phyloP scores from a whole-genome alignment of 64 coral and sea anemone genomes.

The Montipora capricornis region DNA sequence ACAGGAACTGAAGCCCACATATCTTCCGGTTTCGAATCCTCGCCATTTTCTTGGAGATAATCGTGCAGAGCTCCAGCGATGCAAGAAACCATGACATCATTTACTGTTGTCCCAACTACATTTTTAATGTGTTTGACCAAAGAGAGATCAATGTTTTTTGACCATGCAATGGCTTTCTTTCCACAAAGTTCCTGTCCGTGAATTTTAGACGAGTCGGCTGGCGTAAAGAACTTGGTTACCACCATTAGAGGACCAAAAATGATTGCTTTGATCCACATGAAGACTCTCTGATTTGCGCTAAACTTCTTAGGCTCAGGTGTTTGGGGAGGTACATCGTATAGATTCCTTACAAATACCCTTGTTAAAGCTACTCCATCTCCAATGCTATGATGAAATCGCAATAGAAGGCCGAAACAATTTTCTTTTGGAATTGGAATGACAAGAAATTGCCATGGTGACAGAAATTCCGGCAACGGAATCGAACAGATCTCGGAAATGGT shows the following conservation, averaged over 20 bases:
- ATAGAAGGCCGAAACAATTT: slow-evolving; percentile 69
- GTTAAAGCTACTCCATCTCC: slow-evolving; percentile 92
- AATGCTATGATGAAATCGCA: slow-evolving; percentile 95
- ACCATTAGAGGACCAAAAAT: slow-evolving; percentile 79
- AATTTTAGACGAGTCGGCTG: slow-evolving; percentile 69
- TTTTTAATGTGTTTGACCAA: slow-evolving; percentile 92
- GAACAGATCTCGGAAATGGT: slow-evolving; percentile 80
- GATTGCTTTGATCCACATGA: slow-evolving; percentile 96
- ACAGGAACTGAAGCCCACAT: slow-evolving; percentile 97
- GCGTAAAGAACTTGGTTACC: slow-evolving; percentile 79
- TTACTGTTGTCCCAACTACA: slow-evolving; percentile 85
- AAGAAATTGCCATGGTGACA: slow-evolving; percentile 95
- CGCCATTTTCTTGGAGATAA: slow-evolving; percentile 60
- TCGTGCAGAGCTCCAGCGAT: slow-evolving; percentile 83
- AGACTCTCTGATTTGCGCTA: slow-evolving; percentile 82
- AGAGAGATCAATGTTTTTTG: slow-evolving; percentile 74
- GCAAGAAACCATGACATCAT: slow-evolving; percentile 98
- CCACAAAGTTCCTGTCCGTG: slow-evolving; percentile 90
- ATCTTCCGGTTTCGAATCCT: slow-evolving; percentile 63
- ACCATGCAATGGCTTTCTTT: slow-evolving; percentile 89
- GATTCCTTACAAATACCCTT: slow-evolving; percentile 88
- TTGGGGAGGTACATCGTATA: slow-evolving; percentile 84
- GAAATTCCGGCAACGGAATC: slow-evolving; percentile 38
- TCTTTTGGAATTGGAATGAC: slow-evolving; percentile 81
- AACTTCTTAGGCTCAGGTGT: slow-evolving; percentile 88